These are phyloP conservation scores for Drosophila ambigua DNA, from an alignment of 1,140 invertebrate genomes.

Conservation along the genomic window DNA sequence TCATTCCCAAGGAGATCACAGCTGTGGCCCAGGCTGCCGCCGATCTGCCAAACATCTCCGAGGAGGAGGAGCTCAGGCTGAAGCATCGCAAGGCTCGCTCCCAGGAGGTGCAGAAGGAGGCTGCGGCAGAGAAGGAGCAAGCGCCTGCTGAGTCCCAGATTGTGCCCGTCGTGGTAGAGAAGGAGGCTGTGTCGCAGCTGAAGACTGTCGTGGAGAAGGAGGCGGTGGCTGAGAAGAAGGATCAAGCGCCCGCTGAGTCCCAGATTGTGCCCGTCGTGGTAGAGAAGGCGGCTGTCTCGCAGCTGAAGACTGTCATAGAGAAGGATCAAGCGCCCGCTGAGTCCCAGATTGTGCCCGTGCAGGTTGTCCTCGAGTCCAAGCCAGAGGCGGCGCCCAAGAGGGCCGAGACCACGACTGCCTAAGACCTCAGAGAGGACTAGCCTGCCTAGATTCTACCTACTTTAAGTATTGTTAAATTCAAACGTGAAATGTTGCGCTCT, in stretches of 20 bases:
- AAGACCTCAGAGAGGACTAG: conserved; percentile 3
- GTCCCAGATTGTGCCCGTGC: conserved; percentile 51
- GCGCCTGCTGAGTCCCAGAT: no score
- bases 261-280: conserved; percentile 22
- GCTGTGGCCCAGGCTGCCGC: conserved; percentile 61
- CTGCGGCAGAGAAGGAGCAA: not conserved
- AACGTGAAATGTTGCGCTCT: conserved; percentile 20
- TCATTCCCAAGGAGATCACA: conserved; percentile 84
- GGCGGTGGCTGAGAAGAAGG: conserved; percentile 4
- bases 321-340: conserved; percentile 27
- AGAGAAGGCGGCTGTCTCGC: not conserved
- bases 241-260: conserved; percentile 7
- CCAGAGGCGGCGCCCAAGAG: conserved; percentile 32
- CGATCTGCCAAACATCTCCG: conserved; percentile 50
- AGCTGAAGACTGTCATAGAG: no score
- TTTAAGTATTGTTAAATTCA: conserved; percentile 57
- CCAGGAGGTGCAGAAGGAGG: conserved; percentile 25
- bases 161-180: not conserved
- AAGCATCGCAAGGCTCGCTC: conserved; percentile 58
- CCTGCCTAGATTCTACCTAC: conserved; percentile 29
- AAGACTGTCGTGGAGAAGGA: conserved; percentile 10
- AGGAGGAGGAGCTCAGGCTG: conserved; percentile 49
- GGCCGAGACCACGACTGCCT: conserved; percentile 46
- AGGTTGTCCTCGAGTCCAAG: conserved; percentile 38
- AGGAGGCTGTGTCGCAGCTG: conserved; percentile 4